These are phyloP conservation scores for Dascyllus trimaculatus DNA, from an alignment of 2,113 vertebrate genomes.

Conservation along the genomic window DNA sequence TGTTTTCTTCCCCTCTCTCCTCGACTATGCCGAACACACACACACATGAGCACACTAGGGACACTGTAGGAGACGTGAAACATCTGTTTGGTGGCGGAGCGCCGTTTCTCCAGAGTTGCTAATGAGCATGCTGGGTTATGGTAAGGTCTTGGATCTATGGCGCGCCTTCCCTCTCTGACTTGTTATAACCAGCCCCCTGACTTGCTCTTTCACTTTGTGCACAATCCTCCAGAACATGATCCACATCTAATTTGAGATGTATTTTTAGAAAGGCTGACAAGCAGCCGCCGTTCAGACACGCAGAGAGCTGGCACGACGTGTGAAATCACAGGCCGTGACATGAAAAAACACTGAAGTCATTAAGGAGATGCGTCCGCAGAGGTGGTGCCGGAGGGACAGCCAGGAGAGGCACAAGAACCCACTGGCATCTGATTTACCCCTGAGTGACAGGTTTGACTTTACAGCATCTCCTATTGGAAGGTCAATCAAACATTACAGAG, in stretches of 20 bases:
- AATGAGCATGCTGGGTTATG: conserved; percentile 70
- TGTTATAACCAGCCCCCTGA: conserved; percentile 44
- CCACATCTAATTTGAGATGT: conserved; percentile 45
- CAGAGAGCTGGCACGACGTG: conserved; percentile 9
- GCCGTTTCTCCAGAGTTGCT: conserved; percentile 59
- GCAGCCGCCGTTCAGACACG: background rate
- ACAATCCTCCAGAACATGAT: conserved; percentile 37
- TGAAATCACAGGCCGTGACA: conserved; percentile 13
- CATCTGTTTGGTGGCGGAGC: conserved; percentile 67
- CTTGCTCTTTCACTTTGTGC: conserved; percentile 39
- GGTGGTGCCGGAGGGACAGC: background rate
- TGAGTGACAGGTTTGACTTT: background rate
- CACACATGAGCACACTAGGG: conserved; percentile 23
- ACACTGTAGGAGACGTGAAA: conserved; percentile 50
- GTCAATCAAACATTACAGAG: background rate
- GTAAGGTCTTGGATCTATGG: conserved; percentile 56
- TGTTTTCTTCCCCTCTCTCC: conserved; percentile 27
- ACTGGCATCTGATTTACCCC: too few relatives aligned
- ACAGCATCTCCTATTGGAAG: background rate
- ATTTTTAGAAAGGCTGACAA: conserved; percentile 55
- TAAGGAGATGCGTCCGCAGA: conserved; percentile 10
- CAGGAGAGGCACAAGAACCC: background rate
- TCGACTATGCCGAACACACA: conserved; percentile 25
- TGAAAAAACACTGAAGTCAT: conserved; percentile 12
- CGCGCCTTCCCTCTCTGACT: conserved; percentile 43